A percentile compares a stretch with the other conserved stretches of the same genome.
Evolutionary conservation across 2,888 invertebrate genomes (phyloP).

Genomic region (Lasioglossum figueresi): DNA sequence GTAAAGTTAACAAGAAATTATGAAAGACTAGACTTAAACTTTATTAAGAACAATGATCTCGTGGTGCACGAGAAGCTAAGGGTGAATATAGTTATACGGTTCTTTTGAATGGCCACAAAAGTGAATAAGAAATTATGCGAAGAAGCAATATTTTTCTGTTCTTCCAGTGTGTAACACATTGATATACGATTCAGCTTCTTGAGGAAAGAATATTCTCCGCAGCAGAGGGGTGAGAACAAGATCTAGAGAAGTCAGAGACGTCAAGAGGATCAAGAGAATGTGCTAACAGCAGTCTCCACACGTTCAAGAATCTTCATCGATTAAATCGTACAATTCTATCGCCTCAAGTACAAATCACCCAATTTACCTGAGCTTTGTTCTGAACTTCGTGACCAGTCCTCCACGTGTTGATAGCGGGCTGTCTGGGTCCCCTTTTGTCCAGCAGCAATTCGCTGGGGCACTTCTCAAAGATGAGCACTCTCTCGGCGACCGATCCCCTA

Average conservation of each 20-base stretch:
- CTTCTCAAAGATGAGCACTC: slow-evolving; percentile 95
- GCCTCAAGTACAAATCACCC: neutral
- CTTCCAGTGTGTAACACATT: no score
- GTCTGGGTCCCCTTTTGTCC: slow-evolving; percentile 87
- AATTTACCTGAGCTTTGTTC: slow-evolving; percentile 85
- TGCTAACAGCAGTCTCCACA: neutral
- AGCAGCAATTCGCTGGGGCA: slow-evolving; percentile 92
- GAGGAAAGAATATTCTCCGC: neutral
- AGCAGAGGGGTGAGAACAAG: neutral
- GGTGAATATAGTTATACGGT: no score
- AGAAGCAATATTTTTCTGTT: no score
- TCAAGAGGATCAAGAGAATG: neutral
- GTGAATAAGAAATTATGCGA: no score
- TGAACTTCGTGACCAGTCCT: slow-evolving; percentile 83
- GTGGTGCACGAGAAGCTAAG: no score
- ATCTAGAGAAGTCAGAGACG: neutral
- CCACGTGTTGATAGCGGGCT: slow-evolving; percentile 85
- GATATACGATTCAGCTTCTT: no score
- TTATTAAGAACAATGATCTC: no score
- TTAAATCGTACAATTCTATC: neutral
- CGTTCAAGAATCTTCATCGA: neutral
- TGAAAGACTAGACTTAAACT: no score
- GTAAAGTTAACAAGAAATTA: no score
- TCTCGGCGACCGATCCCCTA: slow-evolving; percentile 95
- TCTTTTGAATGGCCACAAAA: no score